Base-by-base conservation (phyloP, 2,797 vertebrate species). In the Trematomus bernacchii region DNA sequence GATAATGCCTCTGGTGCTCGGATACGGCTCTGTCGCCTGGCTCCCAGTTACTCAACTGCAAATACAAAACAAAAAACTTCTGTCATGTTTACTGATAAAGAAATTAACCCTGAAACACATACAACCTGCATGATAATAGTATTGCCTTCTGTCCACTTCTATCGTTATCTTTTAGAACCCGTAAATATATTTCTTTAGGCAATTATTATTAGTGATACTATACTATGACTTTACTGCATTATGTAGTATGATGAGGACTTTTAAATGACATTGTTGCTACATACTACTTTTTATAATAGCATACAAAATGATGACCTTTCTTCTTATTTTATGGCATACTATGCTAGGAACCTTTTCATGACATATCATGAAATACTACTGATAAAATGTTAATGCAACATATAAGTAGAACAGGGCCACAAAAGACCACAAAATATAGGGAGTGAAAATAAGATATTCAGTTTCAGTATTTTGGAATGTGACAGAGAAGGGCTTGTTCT, bases 1-100 rank as follows among this genome's bases (percentile, higher is more conserved):
- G 98, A 64, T 99, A 99, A 89, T 99, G 97, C 54, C 97, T 96
- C 71, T 96, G 95, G 85, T 99, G 98, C 84, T 99, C 98, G 0
- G 96, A 96, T 46, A 97, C 68, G 0, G 98, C 97, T 75, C 97
- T 94, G 89, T 99, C 98, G 14, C 99, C 97, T 0, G 98, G 97
- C 76, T 98, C 97, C 98, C 98, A 99, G 90, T 98, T 99, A 92
- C 94, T 97, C 43, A 99, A 91, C 76, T 94, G 81, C 15, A 79
- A 66, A 82, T 16, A 46, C 40, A 47, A 66, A 54, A 1, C 33
- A 37, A 44, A 44, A 70, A 54, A 14, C 14, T 0, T 71, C 10
- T 14, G 53, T 64, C 48, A 52, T 13, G 11, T 59, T n/a, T 8
- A 23, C 9, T 52, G 7, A 12, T 57, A 14, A 46, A 44, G 21